Conservation (phyloP, 2,797 vertebrate genomes). For the Rhabdophis nuchalis region DNA sequence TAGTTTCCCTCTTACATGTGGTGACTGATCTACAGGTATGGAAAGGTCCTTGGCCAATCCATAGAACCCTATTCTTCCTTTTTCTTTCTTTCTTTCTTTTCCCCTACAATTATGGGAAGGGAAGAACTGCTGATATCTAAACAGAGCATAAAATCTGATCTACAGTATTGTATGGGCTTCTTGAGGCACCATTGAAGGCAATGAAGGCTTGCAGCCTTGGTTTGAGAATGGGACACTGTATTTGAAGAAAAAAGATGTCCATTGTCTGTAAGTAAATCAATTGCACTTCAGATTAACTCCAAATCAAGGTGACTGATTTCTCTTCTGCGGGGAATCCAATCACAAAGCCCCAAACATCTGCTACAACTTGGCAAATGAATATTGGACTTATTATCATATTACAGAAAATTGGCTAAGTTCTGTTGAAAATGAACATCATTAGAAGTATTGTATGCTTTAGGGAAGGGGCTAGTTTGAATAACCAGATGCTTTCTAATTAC, state of each 20-base stretch:
- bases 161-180: not conserved
- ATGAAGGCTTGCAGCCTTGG: not conserved
- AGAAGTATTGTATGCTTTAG: conserved; percentile 30
- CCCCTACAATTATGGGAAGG: not conserved
- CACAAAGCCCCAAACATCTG: conserved; percentile 31
- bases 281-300: conserved; percentile 18
- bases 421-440: conserved; percentile 27
- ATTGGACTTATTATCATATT: conserved; percentile 26
- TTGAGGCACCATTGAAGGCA: not conserved
- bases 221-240: not conserved
- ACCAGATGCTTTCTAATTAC: conserved; percentile 37
- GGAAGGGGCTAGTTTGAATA: conserved; percentile 14
- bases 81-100: not conserved
- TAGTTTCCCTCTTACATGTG: not conserved
- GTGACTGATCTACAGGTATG: not conserved
- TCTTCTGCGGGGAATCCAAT: conserved; percentile 9
- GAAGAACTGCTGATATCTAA: not conserved
- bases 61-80: not conserved
- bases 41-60: not conserved
- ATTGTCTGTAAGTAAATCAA: not conserved
- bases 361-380: conserved; percentile 11
- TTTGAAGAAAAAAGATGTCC: not conserved
- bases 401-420: conserved; percentile 20
- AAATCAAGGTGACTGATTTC: conserved; percentile 29
- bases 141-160: not conserved